Evolutionary conservation across 2,797 vertebrate species (phyloP), one percentile per base, ranked within the genome.

Genomic region (Diceros bicornis): DNA sequence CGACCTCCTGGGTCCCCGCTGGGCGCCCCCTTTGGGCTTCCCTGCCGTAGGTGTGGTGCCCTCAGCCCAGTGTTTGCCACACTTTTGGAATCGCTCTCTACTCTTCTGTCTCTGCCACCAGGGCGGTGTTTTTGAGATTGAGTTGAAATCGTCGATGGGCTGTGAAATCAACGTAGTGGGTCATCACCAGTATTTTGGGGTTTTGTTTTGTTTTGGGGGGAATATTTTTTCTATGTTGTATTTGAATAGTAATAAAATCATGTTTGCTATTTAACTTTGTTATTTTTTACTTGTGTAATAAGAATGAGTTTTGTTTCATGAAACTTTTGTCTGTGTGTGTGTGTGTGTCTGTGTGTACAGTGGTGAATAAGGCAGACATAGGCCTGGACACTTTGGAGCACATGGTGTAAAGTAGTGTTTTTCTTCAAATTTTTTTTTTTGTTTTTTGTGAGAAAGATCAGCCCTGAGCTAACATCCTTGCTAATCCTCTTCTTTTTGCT

Each of bases 241-340:
- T 61, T 79, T 93, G 75, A 89, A 64, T 85, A 29, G 66, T 75
- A 86, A 69, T 66, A 83, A 78, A 84, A 64, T 44, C 21, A 27
- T 55, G 17, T 68, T 93, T 87, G 34, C 34, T 93, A 37, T 47
- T 79, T 92, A 81, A 79, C 55, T 92, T 64, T 82, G 29, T 37
- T 82, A 50, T 77, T 72, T 93, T 87, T 84, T 16, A 44, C 50
- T 91, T 89, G 21, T 34, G 21, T 41, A 57, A 44, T 50, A 94
- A 47, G 20, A 94, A 14, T 83, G 41, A 55, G 32, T 66, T 57
- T 83, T 84, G 14, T 57, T 52, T 77, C 83, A 61, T n/a, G 55
- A 89, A 68, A 44, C 1, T 69, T 68, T 71, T 86, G 18, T 69
- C 64, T 66, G 34, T 75, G 7, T 61, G 20, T 68, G 6, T 69